Evolutionary conservation across 2,888 invertebrate species (phyloP), one percentile per base, ranked within the genome.

Genomic region (Cordilura impudica): DNA sequence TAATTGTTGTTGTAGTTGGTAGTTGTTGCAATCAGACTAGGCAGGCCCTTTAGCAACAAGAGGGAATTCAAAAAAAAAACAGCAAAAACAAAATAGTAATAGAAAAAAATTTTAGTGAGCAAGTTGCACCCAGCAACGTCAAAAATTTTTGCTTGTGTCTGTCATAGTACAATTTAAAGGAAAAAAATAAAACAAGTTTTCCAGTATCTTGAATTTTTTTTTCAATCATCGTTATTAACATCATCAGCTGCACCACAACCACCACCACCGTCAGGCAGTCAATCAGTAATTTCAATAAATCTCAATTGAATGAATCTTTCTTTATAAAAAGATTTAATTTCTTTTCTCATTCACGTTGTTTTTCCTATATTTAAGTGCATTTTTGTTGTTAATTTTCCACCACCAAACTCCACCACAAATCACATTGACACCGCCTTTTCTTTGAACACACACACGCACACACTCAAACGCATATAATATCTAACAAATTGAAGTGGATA

Each of bases 111-210:
- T 58, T 29, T 63, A 60, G 43, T 79, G 70, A 60, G 74, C 65
- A 75, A 79, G 75, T 79, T 75, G 79, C 79, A 79, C 75, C 79
- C 79, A 79, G 79, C 75, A 79, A 75, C 75, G 75, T 76, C 56
- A 76, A 61, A 65, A 26, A 66, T 23, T 66, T 66, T 72, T 72
- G 18, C 39, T 69, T 60, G 54, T 63, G 56, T 66, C 58, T 72
- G 65, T 56, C 60, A 61, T 60, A 26, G 19, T 49, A 61, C 65
- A 54, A 65, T 43, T 74, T 26, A 60, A 29, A 66, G 56, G 51
- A 23, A 47, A 66, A 58, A 58, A 21, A 47, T 31, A 29, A 79
- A 79, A 79, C 79, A 16, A 72, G 79, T 79, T 79, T 78, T 75
- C 18, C 39, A 63, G 23, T 54, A 63, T 49, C 54, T 70, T 16